phyloP scores from a whole-genome alignment of 2,888 invertebrate genomes.

The Perizoma flavofasciatum region DNA sequence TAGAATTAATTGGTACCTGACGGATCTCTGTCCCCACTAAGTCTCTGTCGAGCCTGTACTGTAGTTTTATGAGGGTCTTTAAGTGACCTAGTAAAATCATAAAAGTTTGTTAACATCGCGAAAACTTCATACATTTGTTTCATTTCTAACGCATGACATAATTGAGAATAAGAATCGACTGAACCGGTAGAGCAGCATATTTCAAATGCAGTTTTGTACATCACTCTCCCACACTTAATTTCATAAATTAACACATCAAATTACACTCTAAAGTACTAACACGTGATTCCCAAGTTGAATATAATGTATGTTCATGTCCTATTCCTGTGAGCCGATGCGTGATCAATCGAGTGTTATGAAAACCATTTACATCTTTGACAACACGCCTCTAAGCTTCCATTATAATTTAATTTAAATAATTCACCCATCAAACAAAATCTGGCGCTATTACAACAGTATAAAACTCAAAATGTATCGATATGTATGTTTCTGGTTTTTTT shows the following conservation, averaged over 20 bases:
- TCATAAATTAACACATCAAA: conserved; percentile 37
- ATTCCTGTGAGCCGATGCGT: conserved; percentile 64
- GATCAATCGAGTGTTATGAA: conserved; percentile 79
- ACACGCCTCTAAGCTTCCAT: conserved; percentile 74
- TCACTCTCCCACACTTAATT: conserved; percentile 29
- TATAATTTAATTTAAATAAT: conserved; percentile 57
- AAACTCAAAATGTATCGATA: conserved; percentile 2
- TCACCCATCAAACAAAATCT: conserved; percentile 1
- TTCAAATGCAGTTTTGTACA: no score
- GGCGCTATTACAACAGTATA: background rate
- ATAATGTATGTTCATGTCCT: conserved; percentile 58
- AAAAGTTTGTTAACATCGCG: no score
- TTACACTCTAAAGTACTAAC: conserved; percentile 56
- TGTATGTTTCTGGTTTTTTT: no score
- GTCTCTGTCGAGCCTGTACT: no score
- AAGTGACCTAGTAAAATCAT: no score
- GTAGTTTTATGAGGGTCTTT: no score
- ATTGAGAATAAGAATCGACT: no score
- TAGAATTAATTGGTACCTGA: no score
- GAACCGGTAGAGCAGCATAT: no score
- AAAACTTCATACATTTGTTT: no score
- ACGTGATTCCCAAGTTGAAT: conserved; percentile 59
- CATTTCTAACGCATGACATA: no score
- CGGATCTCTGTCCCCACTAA: no score
- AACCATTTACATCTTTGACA: conserved; percentile 72